Percentiles rank a stretch among this genome's conserved stretches.
Evolutionary conservation across 2,888 invertebrate species (phyloP).

Genomic region (Oscheius onirici): DNA sequence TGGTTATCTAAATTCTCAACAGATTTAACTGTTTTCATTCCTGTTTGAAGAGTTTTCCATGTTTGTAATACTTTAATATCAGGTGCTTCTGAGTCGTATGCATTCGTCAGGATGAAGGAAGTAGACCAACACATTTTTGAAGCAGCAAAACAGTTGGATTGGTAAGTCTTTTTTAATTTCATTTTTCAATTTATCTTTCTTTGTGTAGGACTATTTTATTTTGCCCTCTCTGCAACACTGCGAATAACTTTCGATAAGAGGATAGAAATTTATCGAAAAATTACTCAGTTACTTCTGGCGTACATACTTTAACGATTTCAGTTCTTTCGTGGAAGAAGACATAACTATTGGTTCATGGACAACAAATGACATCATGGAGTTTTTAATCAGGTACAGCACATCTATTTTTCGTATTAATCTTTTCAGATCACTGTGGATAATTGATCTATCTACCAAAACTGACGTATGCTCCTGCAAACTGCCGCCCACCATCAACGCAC

Average conservation of each 20-base stretch:
- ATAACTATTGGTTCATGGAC: background rate
- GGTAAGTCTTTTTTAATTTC: conserved; percentile 2
- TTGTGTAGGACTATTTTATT: background rate
- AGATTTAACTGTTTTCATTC: no score
- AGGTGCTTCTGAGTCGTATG: background rate
- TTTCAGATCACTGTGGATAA: conserved; percentile 44
- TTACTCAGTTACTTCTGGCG: no score
- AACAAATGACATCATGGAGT: conserved; percentile 19
- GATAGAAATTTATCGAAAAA: no score
- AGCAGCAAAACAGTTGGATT: conserved; percentile 17
- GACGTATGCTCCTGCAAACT: conserved; percentile 32
- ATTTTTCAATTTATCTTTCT: background rate
- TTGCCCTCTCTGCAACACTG: background rate
- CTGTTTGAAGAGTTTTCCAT: no score
- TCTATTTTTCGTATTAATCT: no score
- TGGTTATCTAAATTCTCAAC: no score
- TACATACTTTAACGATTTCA: no score
- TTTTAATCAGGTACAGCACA: conserved; percentile 23
- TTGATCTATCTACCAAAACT: conserved; percentile 29
- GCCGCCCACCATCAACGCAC: conserved; percentile 7
- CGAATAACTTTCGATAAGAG: no score
- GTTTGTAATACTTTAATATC: background rate
- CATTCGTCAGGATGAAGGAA: conserved; percentile 13
- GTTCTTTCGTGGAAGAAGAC: conserved; percentile 25
- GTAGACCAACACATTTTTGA: conserved; percentile 29